Evolutionary conservation across 2,797 vertebrate genomes (phyloP).

Genomic region (Alcedo quadribrachys): DNA sequence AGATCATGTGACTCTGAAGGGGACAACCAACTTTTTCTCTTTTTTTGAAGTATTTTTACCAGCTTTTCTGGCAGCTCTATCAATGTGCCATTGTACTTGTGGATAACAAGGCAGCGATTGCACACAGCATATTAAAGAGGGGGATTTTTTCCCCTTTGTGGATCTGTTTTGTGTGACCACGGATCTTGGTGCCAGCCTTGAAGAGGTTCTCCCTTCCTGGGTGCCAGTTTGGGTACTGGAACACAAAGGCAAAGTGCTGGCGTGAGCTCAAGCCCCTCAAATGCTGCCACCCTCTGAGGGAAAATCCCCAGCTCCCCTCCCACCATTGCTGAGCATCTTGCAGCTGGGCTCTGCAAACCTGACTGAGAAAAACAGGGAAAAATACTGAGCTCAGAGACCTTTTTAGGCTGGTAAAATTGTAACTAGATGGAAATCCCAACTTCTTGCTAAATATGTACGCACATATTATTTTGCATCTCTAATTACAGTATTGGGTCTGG

Average conservation of each 20-base stretch:
- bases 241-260: background rate
- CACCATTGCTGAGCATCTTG: background rate
- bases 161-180: background rate
- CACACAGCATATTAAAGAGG: background rate
- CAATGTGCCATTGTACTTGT: background rate
- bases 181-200: background rate
- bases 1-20: background rate
- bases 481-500: constrained; percentile 9
- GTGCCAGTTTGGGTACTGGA: background rate
- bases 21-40: background rate
- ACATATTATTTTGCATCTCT: constrained; percentile 21
- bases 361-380: rapidly evolving
- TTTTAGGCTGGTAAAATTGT: background rate
- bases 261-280: background rate
- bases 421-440: background rate
- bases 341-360: background rate
- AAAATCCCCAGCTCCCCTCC: background rate
- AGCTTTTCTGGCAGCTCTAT: constrained; percentile 6
- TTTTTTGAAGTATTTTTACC: background rate
- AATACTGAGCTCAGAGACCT: background rate
- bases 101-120: background rate
- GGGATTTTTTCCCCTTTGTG: background rate
- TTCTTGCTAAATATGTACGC: background rate
- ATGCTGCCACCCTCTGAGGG: background rate
- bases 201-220: background rate